Percentiles rank a stretch among this genome's conserved stretches.
These are phyloP conservation scores for Carcinoscorpius rotundicauda DNA, from an alignment of 1,140 invertebrate genomes.

Conservation along the genomic window DNA sequence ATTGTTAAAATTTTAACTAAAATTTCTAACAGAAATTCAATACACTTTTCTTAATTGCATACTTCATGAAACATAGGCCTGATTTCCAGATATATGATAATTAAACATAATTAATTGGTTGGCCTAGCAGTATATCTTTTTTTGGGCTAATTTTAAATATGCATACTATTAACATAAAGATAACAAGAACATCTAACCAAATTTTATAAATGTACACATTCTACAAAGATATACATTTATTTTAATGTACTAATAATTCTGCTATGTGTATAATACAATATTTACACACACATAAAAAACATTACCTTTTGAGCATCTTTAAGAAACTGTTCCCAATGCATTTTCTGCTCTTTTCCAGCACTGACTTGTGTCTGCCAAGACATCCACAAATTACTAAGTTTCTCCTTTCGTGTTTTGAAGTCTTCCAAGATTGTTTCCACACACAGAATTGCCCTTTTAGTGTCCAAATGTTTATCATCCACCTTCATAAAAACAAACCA, in stretches of 20 bases:
- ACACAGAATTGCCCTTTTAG: constrained; percentile 49
- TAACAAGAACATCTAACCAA: too few species aligned
- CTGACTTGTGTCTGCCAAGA: constrained; percentile 49
- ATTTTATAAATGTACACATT: too few species aligned
- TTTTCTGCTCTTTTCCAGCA: constrained; percentile 48
- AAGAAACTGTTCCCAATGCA: constrained; percentile 53
- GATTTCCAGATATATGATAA: too few species aligned
- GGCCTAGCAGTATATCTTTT: too few species aligned
- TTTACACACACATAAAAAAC: not conserved
- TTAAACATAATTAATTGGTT: too few species aligned
- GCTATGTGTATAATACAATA: not conserved
- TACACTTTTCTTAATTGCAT: too few species aligned
- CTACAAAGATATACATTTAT: too few species aligned
- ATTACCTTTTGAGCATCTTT: constrained; percentile 57
- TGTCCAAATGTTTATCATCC: constrained; percentile 58
- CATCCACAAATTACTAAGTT: constrained; percentile 52
- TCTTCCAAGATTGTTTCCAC: constrained; percentile 56
- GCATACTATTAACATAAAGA: too few species aligned
- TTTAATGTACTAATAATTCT: constrained; percentile 2
- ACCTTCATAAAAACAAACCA: constrained; percentile 37
- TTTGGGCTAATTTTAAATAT: too few species aligned
- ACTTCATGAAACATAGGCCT: too few species aligned
- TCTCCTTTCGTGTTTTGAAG: constrained; percentile 50
- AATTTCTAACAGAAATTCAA: too few species aligned
- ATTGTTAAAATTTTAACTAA: too few species aligned